These are phyloP conservation scores for Aphaenogaster floridana DNA, from an alignment of 1,140 invertebrate species.

Conservation along the genomic window DNA sequence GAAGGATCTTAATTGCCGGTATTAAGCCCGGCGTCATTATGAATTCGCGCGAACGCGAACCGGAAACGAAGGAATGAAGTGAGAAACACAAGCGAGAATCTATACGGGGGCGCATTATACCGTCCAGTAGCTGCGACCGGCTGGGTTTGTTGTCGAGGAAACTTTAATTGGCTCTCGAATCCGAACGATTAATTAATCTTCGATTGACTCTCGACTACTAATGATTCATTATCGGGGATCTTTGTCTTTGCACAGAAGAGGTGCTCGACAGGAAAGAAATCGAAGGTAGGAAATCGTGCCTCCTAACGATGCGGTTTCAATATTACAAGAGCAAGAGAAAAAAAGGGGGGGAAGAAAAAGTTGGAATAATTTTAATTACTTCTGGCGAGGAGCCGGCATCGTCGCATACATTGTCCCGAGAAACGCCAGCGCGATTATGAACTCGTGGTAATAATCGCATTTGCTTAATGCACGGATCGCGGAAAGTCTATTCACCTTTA, in stretches of 20 bases:
- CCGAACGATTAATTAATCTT: conserved; percentile 78
- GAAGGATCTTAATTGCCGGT: conserved; percentile 59
- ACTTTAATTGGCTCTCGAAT: conserved; percentile 79
- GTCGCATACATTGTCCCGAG: conserved; percentile 62
- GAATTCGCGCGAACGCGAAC: conserved; percentile 59
- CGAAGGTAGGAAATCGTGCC: conserved; percentile 60
- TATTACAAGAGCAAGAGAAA: conserved; percentile 42
- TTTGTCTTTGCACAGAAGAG: conserved; percentile 63
- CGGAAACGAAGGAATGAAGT: conserved; percentile 44
- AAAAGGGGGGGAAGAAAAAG: not conserved
- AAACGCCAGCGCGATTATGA: conserved; percentile 52
- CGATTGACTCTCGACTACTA: conserved; percentile 77
- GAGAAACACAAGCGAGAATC: conserved; percentile 70
- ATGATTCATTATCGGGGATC: conserved; percentile 75
- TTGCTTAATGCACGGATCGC: conserved; percentile 25
- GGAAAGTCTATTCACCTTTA: conserved; percentile 19
- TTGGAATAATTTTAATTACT: conserved; percentile 65
- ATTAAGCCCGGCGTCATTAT: conserved; percentile 60
- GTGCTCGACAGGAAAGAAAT: conserved; percentile 54
- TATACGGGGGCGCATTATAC: conserved; percentile 66
- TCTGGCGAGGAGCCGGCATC: conserved; percentile 23
- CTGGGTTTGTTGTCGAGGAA: conserved; percentile 71
- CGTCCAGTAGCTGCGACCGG: conserved; percentile 60
- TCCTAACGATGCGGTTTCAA: conserved; percentile 63
- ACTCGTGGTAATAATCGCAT: conserved; percentile 26